Evolutionary conservation across 2,888 invertebrate genomes (phyloP).

Genomic region (Euplexia lucipara): DNA sequence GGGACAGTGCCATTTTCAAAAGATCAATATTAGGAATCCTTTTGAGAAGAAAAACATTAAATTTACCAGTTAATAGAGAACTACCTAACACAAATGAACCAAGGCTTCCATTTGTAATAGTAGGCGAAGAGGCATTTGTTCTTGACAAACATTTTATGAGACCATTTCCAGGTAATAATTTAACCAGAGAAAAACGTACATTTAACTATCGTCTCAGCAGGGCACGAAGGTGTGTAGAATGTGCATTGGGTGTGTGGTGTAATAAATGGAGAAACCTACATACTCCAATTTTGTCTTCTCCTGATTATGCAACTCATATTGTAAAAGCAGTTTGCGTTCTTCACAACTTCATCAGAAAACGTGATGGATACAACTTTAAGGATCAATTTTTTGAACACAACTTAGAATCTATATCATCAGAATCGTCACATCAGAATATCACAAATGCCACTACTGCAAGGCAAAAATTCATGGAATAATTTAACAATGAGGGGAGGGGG

Average conservation of each 20-base stretch:
- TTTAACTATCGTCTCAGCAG: slow-evolving; percentile 24
- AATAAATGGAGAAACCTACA: slow-evolving; percentile 15
- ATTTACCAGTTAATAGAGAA: slow-evolving; percentile 39
- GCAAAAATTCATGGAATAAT: slow-evolving; percentile 42
- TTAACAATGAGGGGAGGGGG: slow-evolving; percentile 38
- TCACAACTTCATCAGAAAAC: slow-evolving; percentile 15
- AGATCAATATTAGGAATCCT: slow-evolving; percentile 43
- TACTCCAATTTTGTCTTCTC: slow-evolving; percentile 18
- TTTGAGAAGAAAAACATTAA: slow-evolving; percentile 42
- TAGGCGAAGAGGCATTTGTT: slow-evolving; percentile 35
- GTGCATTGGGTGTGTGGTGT: slow-evolving; percentile 6
- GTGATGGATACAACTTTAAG: slow-evolving; percentile 18
- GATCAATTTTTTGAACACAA: slow-evolving; percentile 17
- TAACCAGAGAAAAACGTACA: slow-evolving; percentile 22
- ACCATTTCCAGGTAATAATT: slow-evolving; percentile 27
- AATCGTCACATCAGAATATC: slow-evolving; percentile 31
- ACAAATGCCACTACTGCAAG: slow-evolving; percentile 34
- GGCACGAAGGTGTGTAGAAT: slow-evolving; percentile 19
- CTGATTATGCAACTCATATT: slow-evolving; percentile 20
- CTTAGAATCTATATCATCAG: slow-evolving; percentile 22
- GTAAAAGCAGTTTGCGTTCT: slow-evolving; percentile 13
- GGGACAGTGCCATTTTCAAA: slow-evolving; percentile 46
- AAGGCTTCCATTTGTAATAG: slow-evolving; percentile 34
- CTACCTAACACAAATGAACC: slow-evolving; percentile 37
- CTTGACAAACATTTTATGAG: slow-evolving; percentile 36